These are phyloP conservation scores for Stichopus horrens DNA, from an alignment of 53 echinoderm and acorn worm species.

Conservation along the genomic window DNA sequence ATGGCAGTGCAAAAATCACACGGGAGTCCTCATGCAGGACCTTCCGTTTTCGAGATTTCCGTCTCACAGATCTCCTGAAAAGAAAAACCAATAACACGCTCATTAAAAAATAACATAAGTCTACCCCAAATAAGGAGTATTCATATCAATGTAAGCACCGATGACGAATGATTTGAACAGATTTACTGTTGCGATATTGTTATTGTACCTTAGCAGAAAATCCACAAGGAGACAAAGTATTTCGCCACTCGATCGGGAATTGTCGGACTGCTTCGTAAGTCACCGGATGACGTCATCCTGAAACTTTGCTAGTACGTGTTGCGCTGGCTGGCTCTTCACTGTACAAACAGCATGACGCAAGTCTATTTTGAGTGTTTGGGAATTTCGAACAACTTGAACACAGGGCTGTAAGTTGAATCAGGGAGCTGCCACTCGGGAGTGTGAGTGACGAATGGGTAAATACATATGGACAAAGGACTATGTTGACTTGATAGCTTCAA, in stretches of 20 bases:
- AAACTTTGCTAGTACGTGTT: no score
- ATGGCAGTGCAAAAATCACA: slow-evolving; percentile 87
- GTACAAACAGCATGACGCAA: no score
- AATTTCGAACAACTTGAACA: no score
- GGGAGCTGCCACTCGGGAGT: no score
- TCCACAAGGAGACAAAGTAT: slow-evolving; percentile 57
- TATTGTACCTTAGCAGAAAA: slow-evolving; percentile 34
- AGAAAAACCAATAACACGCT: slow-evolving; percentile 52
- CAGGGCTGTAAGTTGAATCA: no score
- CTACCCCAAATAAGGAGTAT: neutral
- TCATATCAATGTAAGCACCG: slow-evolving; percentile 6
- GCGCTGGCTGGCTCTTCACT: no score
- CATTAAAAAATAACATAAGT: slow-evolving; percentile 13
- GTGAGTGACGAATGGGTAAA: no score
- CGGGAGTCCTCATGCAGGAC: slow-evolving; percentile 91
- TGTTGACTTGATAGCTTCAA: no score
- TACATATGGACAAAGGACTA: no score
- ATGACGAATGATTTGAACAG: slow-evolving; percentile 28
- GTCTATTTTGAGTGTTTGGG: no score
- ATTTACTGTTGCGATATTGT: slow-evolving; percentile 12
- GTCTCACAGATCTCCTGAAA: slow-evolving; percentile 81
- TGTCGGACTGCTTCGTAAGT: slow-evolving; percentile 12
- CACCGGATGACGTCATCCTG: neutral
- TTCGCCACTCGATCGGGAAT: neutral
- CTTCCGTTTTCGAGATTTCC: slow-evolving; percentile 86